Evolutionary conservation across 2,888 invertebrate species (phyloP).

Genomic region (Amiota mariae): DNA sequence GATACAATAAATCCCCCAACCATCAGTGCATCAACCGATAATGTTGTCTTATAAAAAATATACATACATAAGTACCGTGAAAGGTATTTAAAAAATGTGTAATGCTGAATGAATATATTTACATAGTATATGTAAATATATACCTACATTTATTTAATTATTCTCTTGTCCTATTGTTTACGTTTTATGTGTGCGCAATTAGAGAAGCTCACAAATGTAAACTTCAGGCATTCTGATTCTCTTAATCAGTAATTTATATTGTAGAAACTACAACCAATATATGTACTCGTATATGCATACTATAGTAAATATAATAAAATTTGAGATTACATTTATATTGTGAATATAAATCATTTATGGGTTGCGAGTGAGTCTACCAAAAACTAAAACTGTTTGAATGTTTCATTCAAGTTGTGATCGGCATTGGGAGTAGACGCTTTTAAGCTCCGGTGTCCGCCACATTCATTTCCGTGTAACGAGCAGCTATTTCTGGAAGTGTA

Average conservation of each 20-base stretch:
- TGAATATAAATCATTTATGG: slow-evolving; percentile 22
- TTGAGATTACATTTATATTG: background rate
- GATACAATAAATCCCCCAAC: too few species aligned
- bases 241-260: slow-evolving; percentile 6
- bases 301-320: slow-evolving; percentile 8
- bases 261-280: background rate
- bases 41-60: too few species aligned
- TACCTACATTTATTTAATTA: background rate
- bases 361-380: background rate
- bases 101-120: background rate
- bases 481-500: background rate
- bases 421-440: slow-evolving; percentile 1
- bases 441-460: background rate
- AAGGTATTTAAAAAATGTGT: background rate
- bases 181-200: background rate
- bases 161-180: background rate
- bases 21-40: too few species aligned
- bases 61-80: too few species aligned
- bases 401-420: slow-evolving; percentile 2
- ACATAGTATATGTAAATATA: too few species aligned
- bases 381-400: slow-evolving; percentile 6
- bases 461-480: too few species aligned
- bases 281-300: too few species aligned
- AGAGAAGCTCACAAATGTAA: slow-evolving; percentile 11
- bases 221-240: background rate